Evolutionary conservation across 2,888 invertebrate species (phyloP), one percentile per base, ranked within the genome.

Genomic region (Acheta domesticus): DNA sequence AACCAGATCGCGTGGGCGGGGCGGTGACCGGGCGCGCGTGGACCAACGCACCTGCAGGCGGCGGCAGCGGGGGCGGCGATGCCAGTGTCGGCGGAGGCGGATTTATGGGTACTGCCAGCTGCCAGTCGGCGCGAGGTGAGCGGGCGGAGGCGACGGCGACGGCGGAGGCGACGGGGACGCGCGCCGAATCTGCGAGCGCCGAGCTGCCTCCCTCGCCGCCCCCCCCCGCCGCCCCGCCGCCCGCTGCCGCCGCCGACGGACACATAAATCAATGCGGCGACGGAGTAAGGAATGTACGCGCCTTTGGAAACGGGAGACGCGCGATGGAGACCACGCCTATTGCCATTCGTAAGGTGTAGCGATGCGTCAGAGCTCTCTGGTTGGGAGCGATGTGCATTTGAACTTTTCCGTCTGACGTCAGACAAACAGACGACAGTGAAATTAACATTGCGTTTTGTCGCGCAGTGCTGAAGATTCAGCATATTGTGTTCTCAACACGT

Each of bases 221-320:
- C 62, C n/a, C 62, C 62, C 62, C n/a, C 62, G n/a, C 62, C 14
- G n/a, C n/a, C 62, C 14, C n/a, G n/a, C n/a, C n/a, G n/a, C n/a
- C 62, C 62, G 62, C n/a, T 11, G 4, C n/a, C 62, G 62, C 62
- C 62, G 4, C 62, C n/a, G 4, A n/a, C 62, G 62, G n/a, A n/a
- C 62, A n/a, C 62, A 62, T 62, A 62, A 62, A 62, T 62, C 62
- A 62, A 62, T 62, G 62, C 62, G 14, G 62, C 14, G 62, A 19
- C n/a, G 62, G 62, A 62, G 62, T 62, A 62, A 62, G 62, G 62
- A 62, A 62, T 62, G 62, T 62, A 62, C 62, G 62, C n/a, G 62
- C 62, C 62, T 62, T n/a, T 62, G 62, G 62, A 62, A 19, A 62
- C 62, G 62, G 16, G 62, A 16, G 36, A 36, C 36, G 36, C 62